Conservation (phyloP, 2,797 vertebrate genomes). For the Megaceryle alcyon region DNA sequence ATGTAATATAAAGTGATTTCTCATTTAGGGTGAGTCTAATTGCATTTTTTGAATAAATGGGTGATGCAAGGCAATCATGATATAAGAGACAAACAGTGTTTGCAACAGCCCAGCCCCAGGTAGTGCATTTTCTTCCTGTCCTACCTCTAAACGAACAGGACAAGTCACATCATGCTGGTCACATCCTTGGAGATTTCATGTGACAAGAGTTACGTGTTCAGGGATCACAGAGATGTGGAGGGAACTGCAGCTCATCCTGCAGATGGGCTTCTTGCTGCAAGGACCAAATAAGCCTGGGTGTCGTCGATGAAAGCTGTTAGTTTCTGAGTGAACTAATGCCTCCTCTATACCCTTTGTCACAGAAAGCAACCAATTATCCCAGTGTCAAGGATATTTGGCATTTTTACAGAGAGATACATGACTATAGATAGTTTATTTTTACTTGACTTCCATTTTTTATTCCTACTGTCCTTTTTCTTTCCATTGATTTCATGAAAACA, state of each 20-base stretch:
- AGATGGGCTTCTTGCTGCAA: not conserved
- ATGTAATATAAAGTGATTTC: not conserved
- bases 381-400: not conserved
- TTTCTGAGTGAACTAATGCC: not conserved
- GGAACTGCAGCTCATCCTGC: not conserved
- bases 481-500: not conserved
- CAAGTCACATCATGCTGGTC: not conserved
- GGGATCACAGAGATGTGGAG: not conserved
- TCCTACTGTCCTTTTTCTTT: not conserved
- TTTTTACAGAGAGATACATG: not conserved
- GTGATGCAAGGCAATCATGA: not conserved
- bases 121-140: not conserved
- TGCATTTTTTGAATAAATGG: not conserved
- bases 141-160: not conserved
- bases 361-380: not conserved
- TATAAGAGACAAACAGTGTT: not conserved
- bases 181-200: not conserved
- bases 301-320: not conserved
- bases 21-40: not conserved
- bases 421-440: not conserved
- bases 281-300: not conserved
- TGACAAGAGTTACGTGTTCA: not conserved
- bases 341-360: not conserved
- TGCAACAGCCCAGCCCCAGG: not conserved
- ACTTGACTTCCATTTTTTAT: not conserved